phyloP scores from a whole-genome alignment of 2,888 invertebrate species.

The Epistrophella euchroma region DNA sequence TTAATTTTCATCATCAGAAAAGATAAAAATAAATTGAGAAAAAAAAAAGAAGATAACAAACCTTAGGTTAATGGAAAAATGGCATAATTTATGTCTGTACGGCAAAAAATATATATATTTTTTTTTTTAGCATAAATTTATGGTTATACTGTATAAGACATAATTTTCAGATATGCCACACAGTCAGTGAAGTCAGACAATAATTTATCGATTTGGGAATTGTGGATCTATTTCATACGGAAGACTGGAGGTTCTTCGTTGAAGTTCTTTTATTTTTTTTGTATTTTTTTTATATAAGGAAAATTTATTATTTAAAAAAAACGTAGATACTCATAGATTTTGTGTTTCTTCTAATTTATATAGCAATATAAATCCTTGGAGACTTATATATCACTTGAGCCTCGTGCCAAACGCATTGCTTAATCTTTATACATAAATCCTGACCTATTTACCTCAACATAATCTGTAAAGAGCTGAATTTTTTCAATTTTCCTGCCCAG shows the following conservation, averaged over 20 bases:
- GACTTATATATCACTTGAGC: not conserved
- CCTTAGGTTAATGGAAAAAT: slow-evolving; percentile 38
- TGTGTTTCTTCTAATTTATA: not conserved
- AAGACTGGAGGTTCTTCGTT: slow-evolving; percentile 7
- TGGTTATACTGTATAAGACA: slow-evolving; percentile 48
- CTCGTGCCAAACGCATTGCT: not conserved
- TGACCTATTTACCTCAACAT: not conserved
- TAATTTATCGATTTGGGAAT: slow-evolving; percentile 66
- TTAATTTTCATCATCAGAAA: slow-evolving; percentile 14
- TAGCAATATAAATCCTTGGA: not conserved
- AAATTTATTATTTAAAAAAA: not conserved
- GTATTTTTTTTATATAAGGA: not conserved
- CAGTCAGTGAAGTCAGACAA: slow-evolving; percentile 30
- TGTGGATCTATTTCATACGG: slow-evolving; percentile 36
- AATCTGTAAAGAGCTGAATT: not conserved
- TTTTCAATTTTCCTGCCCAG: not conserved
- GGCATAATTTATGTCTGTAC: slow-evolving; percentile 33
- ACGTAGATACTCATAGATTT: not conserved
- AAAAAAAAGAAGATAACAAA: slow-evolving; percentile 13
- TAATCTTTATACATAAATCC: not conserved
- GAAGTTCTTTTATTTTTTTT: not conserved
- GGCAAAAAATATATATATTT: slow-evolving; percentile 4
- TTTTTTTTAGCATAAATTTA: slow-evolving; percentile 43
- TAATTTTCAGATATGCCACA: slow-evolving; percentile 59
- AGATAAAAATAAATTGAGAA: not conserved